Evolutionary conservation across 2,888 invertebrate genomes (phyloP).

Genomic region (Eupithecia vulgata): DNA sequence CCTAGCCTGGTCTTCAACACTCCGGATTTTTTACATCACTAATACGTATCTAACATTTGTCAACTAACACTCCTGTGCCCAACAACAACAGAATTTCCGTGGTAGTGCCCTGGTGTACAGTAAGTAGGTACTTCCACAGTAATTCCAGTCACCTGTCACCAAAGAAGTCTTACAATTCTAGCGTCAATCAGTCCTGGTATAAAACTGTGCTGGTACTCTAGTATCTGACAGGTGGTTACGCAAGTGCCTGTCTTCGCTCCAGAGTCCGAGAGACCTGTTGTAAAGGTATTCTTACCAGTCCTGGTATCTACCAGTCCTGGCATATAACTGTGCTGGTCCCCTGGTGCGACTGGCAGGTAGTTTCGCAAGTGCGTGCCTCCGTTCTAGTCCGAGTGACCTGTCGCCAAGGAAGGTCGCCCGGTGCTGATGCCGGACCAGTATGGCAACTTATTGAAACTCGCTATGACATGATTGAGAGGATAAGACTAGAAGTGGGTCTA

Average conservation of each 20-base stretch:
- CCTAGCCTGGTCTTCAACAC: not conserved
- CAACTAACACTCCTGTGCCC: not conserved
- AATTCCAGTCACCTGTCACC: not conserved
- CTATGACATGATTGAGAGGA: slow-evolving; percentile 54
- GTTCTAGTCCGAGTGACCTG: slow-evolving; percentile 73
- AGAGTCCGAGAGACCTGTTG: not conserved
- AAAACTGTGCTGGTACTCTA: not conserved
- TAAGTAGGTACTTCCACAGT: not conserved
- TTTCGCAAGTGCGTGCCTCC: slow-evolving; percentile 56
- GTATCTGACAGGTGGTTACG: not conserved
- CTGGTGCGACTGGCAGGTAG: slow-evolving; percentile 39
- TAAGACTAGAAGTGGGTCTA: slow-evolving; percentile 30
- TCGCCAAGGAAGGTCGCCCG: slow-evolving; percentile 77
- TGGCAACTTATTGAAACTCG: slow-evolving; percentile 67
- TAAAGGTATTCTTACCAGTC: not conserved
- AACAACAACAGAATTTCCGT: not conserved
- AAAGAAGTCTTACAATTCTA: not conserved
- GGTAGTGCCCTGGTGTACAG: not conserved
- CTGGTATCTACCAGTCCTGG: not conserved
- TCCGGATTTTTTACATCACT: not conserved
- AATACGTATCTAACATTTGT: too few species aligned
- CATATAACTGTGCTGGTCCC: slow-evolving; percentile 3
- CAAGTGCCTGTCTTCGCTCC: not conserved
- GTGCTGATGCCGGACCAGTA: slow-evolving; percentile 72
- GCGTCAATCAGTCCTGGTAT: not conserved